Conservation (phyloP, 1,140 invertebrate genomes). For the Heliconius hewitsoni region DNA sequence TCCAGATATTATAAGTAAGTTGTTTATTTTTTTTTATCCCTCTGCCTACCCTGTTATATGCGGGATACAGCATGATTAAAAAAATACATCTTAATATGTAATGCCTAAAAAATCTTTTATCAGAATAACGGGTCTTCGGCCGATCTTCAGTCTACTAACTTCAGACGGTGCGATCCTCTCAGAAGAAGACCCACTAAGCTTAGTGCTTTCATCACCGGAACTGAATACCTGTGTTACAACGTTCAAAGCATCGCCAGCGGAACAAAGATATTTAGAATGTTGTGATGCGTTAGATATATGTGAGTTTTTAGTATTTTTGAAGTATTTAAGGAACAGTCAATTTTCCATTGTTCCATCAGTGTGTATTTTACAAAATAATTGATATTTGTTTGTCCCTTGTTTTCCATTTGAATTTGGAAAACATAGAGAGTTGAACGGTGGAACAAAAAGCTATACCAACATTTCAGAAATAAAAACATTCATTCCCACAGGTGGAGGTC, state of each 20-base stretch:
- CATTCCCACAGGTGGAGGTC: no score
- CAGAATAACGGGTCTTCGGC: constrained; percentile 84
- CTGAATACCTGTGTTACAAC: constrained; percentile 83
- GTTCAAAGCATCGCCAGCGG: constrained; percentile 84
- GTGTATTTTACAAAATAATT: no score
- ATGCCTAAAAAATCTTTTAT: no score
- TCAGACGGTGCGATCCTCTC: constrained; percentile 85
- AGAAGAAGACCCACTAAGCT: constrained; percentile 84
- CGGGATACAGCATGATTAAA: no score
- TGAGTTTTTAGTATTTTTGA: constrained; percentile 56
- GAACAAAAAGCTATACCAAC: no score
- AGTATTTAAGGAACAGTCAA: not conserved
- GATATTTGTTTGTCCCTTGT: no score
- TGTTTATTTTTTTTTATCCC: not conserved
- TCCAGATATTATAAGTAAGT: constrained; percentile 86
- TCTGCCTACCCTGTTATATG: no score
- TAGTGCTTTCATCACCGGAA: constrained; percentile 82
- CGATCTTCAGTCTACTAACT: constrained; percentile 84
- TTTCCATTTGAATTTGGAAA: no score
- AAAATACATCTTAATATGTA: not conserved
- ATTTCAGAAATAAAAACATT: no score
- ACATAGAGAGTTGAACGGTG: no score
- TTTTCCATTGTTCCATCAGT: no score
- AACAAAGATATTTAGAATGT: constrained; percentile 84
- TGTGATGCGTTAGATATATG: constrained; percentile 82